Evolutionary conservation across 2,888 invertebrate species (phyloP), one percentile per base, ranked within the genome.

Genomic region (Globia sparganii): DNA sequence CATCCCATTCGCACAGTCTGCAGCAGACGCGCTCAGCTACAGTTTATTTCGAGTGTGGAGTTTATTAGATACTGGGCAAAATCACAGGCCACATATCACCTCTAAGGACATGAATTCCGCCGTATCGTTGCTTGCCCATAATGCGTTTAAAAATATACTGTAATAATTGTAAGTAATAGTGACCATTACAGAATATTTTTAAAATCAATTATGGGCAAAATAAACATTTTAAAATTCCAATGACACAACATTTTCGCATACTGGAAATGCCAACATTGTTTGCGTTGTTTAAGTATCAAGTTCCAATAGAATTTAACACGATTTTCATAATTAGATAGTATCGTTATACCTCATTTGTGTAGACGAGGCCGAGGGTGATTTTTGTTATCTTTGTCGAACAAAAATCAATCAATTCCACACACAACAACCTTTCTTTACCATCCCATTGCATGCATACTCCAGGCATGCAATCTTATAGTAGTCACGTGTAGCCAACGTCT

Each of bases 211-310:
- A 28, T 56, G n/a, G 56, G 56, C n/a, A 28, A 15, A 28, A 28
- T 28, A 25, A 37, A 62, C 9, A 53, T 53, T 37, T 67, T 72
- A 25, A 25, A 53, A 56, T 72, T 68, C 40, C 25, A 53, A 67
- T 40, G 28, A 37, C 49, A 37, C 8, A 34, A 18, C 11, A 46
- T 28, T 46, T 49, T 25, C 9, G 28, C 25, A 67, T 67, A 28
- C 21, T 72, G 11, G 25, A 40, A 31, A 56, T 53, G 9, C 25
- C 4, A 56, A n/a, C 11, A 68, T 40, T 25, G 31, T 53, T 72
- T 40, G 25, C 18, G 34, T 64, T 46, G 18, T n/a, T n/a, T n/a
- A n/a, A 11, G 43, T 59, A 31, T 18, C 3, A 18, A 18, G 58
- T 8, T 59, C 15, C 15, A 59, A 59, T 59, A 1, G 28, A 31